Base-by-base conservation (phyloP, 30 jellyfish, hydroid and myxozoan genomes). In the Chironex yamaguchii region DNA sequence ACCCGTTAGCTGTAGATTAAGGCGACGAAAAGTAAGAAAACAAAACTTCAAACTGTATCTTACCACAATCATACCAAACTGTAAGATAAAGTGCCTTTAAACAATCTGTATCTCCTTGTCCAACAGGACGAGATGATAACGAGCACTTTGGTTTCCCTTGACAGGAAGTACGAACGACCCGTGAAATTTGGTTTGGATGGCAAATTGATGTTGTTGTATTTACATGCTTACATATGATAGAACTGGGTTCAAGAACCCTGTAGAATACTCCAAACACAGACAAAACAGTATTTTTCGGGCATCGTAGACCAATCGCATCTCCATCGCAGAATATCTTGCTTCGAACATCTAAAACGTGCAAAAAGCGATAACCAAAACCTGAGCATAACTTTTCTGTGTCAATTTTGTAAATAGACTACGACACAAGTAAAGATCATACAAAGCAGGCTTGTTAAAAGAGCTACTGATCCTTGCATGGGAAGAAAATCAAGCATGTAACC, bases 61-160 rank as follows among this genome's bases (percentile, higher is more conserved):
- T 67, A 86, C 96, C 82, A 76, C 96, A 86, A 49, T 71, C 88
- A 26, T 74, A 86, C 67, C 76, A 42, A 23, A 86, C 82, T 0
- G 96, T 34, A 20, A 86, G 17, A 51, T 71, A 52, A 29, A 73
- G 76, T 6, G 64, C 32, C 74, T 42, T 49, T 36, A 42, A 51
- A 74, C 96, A 86, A 1, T 76, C 50, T 53, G 17, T 29, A 62
- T 12, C 21, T 34, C 25, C 23, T 35, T 20, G 6, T 0, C 36
- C 65, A 13, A 21, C 13, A 42, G 58, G 58, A 9, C 58, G 9
- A 6, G 58, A 6, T 6, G 58, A 17, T 42, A 42, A 42, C 9
- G 9, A 6, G 58, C 58, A 42, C 58, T 42, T 42, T 9, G 58
- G 17, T 42, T 42, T 42, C 9, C 58, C 58, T 17, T 42, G 58